Evolutionary conservation across 2,888 invertebrate species (phyloP).

Genomic region (Amphipoea oculea): DNA sequence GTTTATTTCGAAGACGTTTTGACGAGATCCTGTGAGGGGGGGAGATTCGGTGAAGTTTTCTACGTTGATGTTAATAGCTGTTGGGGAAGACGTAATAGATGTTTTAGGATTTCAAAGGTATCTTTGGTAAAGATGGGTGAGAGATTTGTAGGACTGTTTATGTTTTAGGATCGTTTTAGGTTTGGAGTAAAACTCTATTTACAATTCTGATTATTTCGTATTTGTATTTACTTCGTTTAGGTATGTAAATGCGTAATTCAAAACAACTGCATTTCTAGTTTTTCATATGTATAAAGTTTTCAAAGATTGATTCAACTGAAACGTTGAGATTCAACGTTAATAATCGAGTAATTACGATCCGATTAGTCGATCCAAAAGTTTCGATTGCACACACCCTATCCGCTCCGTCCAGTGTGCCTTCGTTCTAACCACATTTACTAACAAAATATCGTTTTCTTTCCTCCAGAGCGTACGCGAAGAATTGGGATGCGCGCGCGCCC

Average conservation of each 20-base stretch:
- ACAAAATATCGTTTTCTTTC: neutral
- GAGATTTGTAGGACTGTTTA: conserved; percentile 20
- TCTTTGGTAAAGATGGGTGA: conserved; percentile 26
- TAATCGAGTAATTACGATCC: neutral
- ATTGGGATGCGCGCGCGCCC: conserved; percentile 93
- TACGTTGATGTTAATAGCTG: conserved; percentile 56
- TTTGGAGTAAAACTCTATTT: neutral
- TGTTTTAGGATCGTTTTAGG: neutral
- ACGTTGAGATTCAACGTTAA: neutral
- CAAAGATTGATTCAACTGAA: neutral
- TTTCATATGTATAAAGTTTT: neutral
- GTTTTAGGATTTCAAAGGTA: conserved; percentile 51
- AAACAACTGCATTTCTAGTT: neutral
- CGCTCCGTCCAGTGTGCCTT: neutral
- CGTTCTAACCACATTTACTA: neutral
- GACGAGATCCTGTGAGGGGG: conserved; percentile 72
- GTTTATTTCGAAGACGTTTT: conserved; percentile 82
- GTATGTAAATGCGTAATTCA: no score
- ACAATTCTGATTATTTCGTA: neutral
- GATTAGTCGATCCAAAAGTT: neutral
- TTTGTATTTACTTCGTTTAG: neutral
- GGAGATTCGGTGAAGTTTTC: conserved; percentile 73
- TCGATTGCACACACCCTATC: neutral
- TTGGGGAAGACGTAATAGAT: conserved; percentile 62
- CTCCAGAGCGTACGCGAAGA: conserved; percentile 94